Base-by-base conservation (phyloP, 37 sponge, comb jelly and placozoan species). In the Aplysina aerophoba region DNA sequence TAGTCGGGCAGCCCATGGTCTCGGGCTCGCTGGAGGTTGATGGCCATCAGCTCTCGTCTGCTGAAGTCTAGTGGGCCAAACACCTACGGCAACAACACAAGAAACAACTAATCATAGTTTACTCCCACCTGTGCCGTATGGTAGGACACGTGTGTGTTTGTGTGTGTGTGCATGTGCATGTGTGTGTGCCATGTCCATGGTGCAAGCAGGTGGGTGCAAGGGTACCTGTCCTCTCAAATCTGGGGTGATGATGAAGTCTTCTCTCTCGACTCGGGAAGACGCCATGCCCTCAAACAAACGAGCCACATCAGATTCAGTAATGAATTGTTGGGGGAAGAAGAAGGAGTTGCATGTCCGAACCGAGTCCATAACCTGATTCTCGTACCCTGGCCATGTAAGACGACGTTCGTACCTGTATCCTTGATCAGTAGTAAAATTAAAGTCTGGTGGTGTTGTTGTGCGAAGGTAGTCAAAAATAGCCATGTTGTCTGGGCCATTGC, bases 1-100 rank as follows among this genome's bases (percentile, higher is more conserved):
- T 85, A 96, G 81, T 92, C 93, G 4, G 98, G 95, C 58, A 98
- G 89, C 58, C 98, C 98, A 60, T 96, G 95, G 75, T 98, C 98
- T 39, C 98, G 77, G 16, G 92, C 98, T 82, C 98, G 83, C 85
- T 96, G 94, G 66, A 98, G 87, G 80, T 96, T 96, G 59, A 94
- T 71, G 36, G 98, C 98, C 94, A 98, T 94, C 73, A 94, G 85
- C 55, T 98, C 98, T 60, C 98, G 91, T 31, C 98, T 86, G n/a
- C 85, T 87, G 88, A 81, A 92, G 56, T 98, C 94, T 69, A 95
- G 84, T 5, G 94, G 93, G 31, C 98, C 98, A 78, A 92, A 98
- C 38, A 94, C 96, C 75, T 88, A 64, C 4, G 38, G 78, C 33
- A 20, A 44, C 50, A 44, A 44, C 50, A 44, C 50, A 44, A 44